Conservation (phyloP, 2,113 vertebrate species). For the Campylomormyrus numenius region DNA sequence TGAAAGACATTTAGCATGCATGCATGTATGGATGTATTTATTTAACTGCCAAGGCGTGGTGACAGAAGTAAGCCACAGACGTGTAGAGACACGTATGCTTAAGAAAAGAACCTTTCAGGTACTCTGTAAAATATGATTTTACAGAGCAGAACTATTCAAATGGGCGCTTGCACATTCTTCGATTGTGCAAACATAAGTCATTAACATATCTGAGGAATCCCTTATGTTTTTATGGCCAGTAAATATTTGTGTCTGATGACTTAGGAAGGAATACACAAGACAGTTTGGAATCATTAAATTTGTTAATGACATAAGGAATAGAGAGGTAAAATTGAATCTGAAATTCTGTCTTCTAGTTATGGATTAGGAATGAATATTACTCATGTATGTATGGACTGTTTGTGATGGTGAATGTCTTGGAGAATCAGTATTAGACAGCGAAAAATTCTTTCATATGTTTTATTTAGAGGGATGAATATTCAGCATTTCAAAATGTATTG, state of each 20-base stretch:
- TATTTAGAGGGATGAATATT: background rate
- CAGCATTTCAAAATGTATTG: background rate
- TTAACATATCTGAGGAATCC: conserved; percentile 30
- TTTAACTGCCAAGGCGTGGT: conserved; percentile 55
- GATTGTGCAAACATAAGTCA: conserved; percentile 23
- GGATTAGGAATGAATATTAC: background rate
- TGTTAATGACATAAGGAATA: background rate
- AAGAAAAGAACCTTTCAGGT: conserved; percentile 45
- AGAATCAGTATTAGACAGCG: background rate
- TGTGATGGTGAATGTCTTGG: background rate
- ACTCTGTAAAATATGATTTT: conserved; percentile 52
- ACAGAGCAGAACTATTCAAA: conserved; percentile 36
- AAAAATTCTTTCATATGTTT: background rate
- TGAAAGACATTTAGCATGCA: conserved; percentile 13
- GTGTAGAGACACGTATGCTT: conserved; percentile 55
- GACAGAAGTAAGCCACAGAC: conserved; percentile 55
- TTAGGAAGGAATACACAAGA: background rate
- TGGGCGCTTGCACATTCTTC: conserved; percentile 23
- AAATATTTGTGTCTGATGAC: conserved; percentile 7
- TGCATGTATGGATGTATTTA: background rate
- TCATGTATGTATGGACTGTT: background rate
- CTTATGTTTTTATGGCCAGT: background rate
- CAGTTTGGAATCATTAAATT: background rate
- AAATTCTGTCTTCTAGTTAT: background rate
- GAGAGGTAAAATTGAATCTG: background rate